These are phyloP conservation scores for Cyprinodon diabolis DNA, from an alignment of 2,797 vertebrate species.

Conservation along the genomic window DNA sequence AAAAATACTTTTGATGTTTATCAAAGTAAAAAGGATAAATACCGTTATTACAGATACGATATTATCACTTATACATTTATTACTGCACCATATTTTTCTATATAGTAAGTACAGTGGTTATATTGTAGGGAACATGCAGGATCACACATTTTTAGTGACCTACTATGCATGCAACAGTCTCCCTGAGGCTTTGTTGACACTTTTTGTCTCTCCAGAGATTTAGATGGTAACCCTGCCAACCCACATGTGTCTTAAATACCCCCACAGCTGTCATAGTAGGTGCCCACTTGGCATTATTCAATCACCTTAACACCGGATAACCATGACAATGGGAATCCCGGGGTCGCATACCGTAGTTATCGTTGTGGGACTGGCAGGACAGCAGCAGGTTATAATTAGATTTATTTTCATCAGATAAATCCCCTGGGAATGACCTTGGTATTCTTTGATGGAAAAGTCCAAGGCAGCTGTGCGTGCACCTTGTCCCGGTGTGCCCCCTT, in stretches of 20 bases:
- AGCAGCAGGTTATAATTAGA: constrained; percentile 35
- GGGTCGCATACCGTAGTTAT: constrained; percentile 40
- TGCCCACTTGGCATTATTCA: constrained; percentile 45
- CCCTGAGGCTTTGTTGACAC: constrained; percentile 60
- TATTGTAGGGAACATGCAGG: not conserved
- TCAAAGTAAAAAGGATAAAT: no score
- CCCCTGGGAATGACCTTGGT: constrained; percentile 65
- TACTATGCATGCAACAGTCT: constrained; percentile 65
- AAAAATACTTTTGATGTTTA: not conserved
- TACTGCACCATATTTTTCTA: constrained; percentile 13
- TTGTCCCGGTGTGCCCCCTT: constrained; percentile 56
- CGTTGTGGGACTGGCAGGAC: constrained; percentile 35
- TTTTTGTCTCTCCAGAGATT: constrained; percentile 61
- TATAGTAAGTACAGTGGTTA: constrained; percentile 9
- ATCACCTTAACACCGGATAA: constrained; percentile 36
- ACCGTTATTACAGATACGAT: not conserved
- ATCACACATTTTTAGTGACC: constrained; percentile 11
- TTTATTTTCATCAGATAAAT: constrained; percentile 58
- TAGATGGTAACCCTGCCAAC: constrained; percentile 57
- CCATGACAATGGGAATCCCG: constrained; percentile 66
- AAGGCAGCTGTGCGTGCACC: constrained; percentile 28
- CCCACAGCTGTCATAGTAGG: constrained; percentile 65
- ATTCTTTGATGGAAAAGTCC: constrained; percentile 63
- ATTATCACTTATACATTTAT: not conserved
- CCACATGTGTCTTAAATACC: constrained; percentile 47